Base-by-base conservation (phyloP, 2,888 invertebrate genomes). In the Ecdyonurus torrentis region DNA sequence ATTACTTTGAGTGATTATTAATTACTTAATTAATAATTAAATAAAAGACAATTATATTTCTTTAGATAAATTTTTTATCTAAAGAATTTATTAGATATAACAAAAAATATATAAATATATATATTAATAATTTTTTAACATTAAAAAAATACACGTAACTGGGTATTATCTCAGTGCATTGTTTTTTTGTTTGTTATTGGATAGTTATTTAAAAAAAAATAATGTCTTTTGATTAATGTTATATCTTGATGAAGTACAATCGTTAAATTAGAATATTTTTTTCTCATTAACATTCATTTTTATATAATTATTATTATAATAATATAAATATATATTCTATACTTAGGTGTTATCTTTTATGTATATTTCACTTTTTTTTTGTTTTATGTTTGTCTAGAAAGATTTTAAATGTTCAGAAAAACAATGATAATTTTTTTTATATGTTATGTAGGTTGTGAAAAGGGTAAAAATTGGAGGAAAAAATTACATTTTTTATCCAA, bases 211-310 rank as follows among this genome's bases (percentile, higher is more conserved):
- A n/a, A n/a, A n/a, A n/a, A n/a, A n/a, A n/a, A n/a, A n/a, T n/a
- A 10, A 37, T 15, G 37, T 15, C 37, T 37, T n/a, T n/a, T 37
- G 37, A 37, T 37, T 37, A 37, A 37, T 37, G 37, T 20, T 55
- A 20, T 55, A 55, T 55, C n/a, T 55, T 55, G 55, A 55, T 55
- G 55, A 55, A 55, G 55, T 55, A 55, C 55, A 55, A 55, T 55
- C 55, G 22, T 55, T 22, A n/a, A 20, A 55, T 5, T 20, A 55
- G 3, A 7, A 20, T 20, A 7, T 18, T 10, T 20, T n/a, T 55
- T 55, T 55, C 55, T 55, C 55, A 20, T 55, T 55, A n/a, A 55
- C 19, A n/a, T 20, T 55, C 10, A 50, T 7, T 50, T n/a, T n/a
- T n/a, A n/a, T n/a, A n/a, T n/a, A n/a, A n/a, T n/a, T n/a, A n/a